A percentile compares a stretch with the other conserved stretches of the same genome.
phyloP scores from a whole-genome alignment of 2,113 vertebrate genomes.

The Copsychus sechellarum region DNA sequence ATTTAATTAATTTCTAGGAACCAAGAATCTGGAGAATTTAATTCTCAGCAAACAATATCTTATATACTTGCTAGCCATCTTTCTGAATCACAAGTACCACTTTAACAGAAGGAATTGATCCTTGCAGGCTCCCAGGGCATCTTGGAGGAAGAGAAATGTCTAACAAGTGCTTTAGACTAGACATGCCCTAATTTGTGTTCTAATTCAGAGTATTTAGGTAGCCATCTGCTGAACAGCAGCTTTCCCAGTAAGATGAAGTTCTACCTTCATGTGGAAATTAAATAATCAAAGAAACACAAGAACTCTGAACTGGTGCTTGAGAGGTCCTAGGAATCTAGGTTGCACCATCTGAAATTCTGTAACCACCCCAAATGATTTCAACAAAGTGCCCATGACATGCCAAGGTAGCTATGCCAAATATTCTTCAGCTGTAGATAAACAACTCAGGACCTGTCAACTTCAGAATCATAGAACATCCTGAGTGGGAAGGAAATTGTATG shows the following conservation, averaged over 20 bases:
- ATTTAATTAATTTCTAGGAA: not conserved
- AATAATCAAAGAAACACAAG: not conserved
- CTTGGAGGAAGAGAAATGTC: not conserved
- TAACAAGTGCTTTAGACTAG: not conserved
- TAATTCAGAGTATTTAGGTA: not conserved
- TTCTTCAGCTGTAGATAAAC: not conserved
- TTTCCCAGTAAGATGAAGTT: not conserved
- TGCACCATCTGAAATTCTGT: not conserved
- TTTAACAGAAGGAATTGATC: not conserved
- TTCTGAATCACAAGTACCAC: not conserved
- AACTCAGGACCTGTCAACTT: not conserved
- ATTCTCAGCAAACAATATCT: not conserved
- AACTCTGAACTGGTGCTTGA: not conserved
- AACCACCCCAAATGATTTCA: not conserved
- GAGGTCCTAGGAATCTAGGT: not conserved
- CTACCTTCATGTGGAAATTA: not conserved
- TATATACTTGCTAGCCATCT: not conserved
- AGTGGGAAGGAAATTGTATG: not conserved
- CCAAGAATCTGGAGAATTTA: not conserved
- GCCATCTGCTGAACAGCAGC: not conserved
- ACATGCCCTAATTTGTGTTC: not conserved
- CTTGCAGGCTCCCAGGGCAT: not conserved
- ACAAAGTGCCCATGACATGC: not conserved
- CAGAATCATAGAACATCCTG: not conserved
- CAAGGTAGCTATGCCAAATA: not conserved